phyloP scores from a whole-genome alignment of 1,140 invertebrate species.

The Lucilia cuprina region DNA sequence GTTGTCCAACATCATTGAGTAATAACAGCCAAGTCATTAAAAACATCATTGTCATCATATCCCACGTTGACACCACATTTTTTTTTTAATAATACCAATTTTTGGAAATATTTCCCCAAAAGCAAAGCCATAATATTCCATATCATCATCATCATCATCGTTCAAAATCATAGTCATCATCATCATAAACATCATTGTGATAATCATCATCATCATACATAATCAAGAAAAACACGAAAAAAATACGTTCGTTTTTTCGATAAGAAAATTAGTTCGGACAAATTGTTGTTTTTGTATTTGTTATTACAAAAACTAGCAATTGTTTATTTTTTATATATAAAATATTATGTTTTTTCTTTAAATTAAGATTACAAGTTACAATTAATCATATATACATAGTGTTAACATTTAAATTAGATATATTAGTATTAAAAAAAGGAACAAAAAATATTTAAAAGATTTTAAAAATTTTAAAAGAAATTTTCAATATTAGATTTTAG shows the following conservation, averaged over 20 bases:
- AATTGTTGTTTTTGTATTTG: conserved; percentile 51
- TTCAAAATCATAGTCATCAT: conserved; percentile 46
- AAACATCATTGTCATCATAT: conserved; percentile 32
- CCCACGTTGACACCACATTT: conserved; percentile 56
- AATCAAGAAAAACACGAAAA: conserved; percentile 63
- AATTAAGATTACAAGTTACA: conserved; percentile 22
- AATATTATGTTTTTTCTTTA: conserved; percentile 1
- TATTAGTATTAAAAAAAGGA: conserved; percentile 25
- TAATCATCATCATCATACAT: conserved; percentile 61
- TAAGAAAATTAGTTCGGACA: conserved; percentile 64
- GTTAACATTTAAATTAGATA: conserved; percentile 17
- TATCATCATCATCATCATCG: conserved; percentile 36
- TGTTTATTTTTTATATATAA: conserved; percentile 10
- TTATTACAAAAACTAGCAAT: conserved; percentile 37
- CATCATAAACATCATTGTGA: conserved; percentile 49
- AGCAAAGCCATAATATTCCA: conserved; percentile 37
- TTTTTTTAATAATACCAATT: background rate
- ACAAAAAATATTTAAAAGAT: conserved; percentile 31
- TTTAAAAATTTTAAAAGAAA: conserved; percentile 29
- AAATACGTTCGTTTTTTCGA: conserved; percentile 64
- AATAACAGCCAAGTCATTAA: background rate
- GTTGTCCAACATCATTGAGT: background rate
- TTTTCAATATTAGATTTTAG: conserved; percentile 4
- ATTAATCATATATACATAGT: conserved; percentile 17
- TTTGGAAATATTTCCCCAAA: background rate